These are phyloP conservation scores for Aphelenchoides avenae DNA, from an alignment of 1,140 invertebrate genomes.

Conservation along the genomic window DNA sequence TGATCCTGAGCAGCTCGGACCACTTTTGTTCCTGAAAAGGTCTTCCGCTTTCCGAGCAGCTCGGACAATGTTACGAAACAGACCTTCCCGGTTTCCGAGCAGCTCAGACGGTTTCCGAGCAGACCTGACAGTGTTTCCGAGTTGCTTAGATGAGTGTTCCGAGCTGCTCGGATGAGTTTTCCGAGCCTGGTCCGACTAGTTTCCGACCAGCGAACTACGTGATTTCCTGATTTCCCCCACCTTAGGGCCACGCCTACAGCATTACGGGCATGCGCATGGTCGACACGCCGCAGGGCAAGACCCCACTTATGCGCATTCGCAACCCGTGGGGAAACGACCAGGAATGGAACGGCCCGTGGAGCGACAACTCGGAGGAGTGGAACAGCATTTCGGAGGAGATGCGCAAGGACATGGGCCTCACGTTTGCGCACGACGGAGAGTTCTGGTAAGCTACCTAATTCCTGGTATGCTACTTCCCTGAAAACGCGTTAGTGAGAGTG, in stretches of 20 bases:
- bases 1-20: too few species aligned
- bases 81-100: neutral
- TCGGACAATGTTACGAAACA: too few species aligned
- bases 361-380: slow-evolving; percentile 86
- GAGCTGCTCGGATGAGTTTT: too few species aligned
- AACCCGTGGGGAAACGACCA: slow-evolving; percentile 82
- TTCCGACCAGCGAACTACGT: too few species aligned
- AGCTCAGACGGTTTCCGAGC: neutral
- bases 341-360: slow-evolving; percentile 95
- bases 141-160: too few species aligned
- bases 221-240: too few species aligned
- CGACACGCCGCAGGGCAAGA: slow-evolving; percentile 71
- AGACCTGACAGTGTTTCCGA: too few species aligned
- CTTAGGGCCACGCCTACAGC: slow-evolving; percentile 82
- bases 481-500: too few species aligned
- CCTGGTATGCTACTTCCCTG: too few species aligned
- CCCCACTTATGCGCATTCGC: slow-evolving; percentile 79
- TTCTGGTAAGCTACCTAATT: slow-evolving; percentile 73
- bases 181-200: too few species aligned
- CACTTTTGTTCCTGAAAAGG: slow-evolving; percentile 12
- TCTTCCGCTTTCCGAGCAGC: slow-evolving; percentile 7
- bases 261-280: slow-evolving; percentile 79
- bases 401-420: slow-evolving; percentile 76
- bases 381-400: slow-evolving; percentile 85
- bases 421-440: slow-evolving; percentile 91